Evolutionary conservation across 1,140 invertebrate species (phyloP).

Genomic region (Macrobrachium nipponense): DNA sequence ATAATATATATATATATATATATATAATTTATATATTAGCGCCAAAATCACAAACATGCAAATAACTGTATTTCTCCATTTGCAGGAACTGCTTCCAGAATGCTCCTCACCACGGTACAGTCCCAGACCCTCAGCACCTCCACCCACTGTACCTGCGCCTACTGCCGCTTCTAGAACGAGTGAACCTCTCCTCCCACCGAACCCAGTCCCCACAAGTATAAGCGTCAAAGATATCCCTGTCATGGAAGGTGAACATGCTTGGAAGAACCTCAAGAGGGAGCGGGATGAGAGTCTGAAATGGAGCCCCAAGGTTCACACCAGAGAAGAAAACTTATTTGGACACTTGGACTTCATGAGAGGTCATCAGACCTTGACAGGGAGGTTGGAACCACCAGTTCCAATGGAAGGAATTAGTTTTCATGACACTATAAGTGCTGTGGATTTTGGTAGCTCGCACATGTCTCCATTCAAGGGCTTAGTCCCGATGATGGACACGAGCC

Average conservation of each 20-base stretch:
- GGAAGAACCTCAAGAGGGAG: conserved; percentile 38
- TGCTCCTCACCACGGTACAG: too few relatives aligned
- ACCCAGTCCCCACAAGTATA: neutral
- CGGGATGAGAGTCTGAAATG: neutral
- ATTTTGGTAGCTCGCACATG: conserved; percentile 6
- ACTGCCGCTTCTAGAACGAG: neutral
- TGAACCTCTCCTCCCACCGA: neutral
- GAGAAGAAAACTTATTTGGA: conserved; percentile 24
- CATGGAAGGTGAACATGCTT: neutral
- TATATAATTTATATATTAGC: too few relatives aligned
- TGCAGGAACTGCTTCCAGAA: too few relatives aligned
- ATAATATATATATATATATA: too few relatives aligned
- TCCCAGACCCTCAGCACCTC: too few relatives aligned
- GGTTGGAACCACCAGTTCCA: neutral
- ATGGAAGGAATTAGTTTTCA: conserved; percentile 6
- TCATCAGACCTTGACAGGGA: neutral
- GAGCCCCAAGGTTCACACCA: neutral
- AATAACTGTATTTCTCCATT: too few relatives aligned
- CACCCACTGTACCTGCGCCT: too few relatives aligned
- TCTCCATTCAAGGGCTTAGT: neutral
- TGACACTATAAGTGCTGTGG: conserved; percentile 4
- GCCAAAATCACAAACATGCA: too few relatives aligned
- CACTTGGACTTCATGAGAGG: conserved; percentile 26
- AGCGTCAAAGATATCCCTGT: neutral
- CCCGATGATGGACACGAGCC: neutral